Evolutionary conservation across 2,888 invertebrate species (phyloP), one percentile per base, ranked within the genome.

Genomic region (Xylocampa areola): DNA sequence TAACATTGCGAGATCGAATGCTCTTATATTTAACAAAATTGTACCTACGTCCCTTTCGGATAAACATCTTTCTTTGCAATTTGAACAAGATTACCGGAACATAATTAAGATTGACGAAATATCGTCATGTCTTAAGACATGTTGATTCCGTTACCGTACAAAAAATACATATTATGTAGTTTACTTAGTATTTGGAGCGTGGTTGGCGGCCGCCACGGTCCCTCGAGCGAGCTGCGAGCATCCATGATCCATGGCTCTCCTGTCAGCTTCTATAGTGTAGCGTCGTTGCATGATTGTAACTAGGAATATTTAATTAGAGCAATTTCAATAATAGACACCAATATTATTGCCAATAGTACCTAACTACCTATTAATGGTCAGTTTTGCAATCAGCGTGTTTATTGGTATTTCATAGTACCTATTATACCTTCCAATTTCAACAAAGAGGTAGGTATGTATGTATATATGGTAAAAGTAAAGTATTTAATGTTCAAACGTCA

Each of bases 131-230:
- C 23, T 30, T 29, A 17, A 44, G 13, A n/a, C 30, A 33, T 16
- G 45, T 47, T 47, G 2, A 36, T 40, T 59, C 40, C n/a, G 14
- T 39, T 68, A 19, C 29, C 33, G 32, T 41, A 30, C 27, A 17
- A 51, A 49, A 62, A 29, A 29, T 43, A 32, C n/a, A n/a, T n/a
- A n/a, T n/a, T n/a, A n/a, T n/a, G n/a, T 39, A 35, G 40, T 60
- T 68, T 33, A 36, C 23, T 36, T 45, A 36, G 36, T 69, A 53
- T 69, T 53, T 57, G 21, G 68, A 68, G 68, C 69, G 61, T 69
- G 49, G 27, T 65, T 59, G 36, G 51, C 51, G 59, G 66, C 35
- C 52, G 13, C 27, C 10, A n/a, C 29, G 23, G 30, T 30, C 25
- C 25, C 23, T 10, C 10, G 11, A 29, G 11, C 33, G 25, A 10